phyloP scores from a whole-genome alignment of 2,888 invertebrate genomes.

The Tryphoninae sp. region DNA sequence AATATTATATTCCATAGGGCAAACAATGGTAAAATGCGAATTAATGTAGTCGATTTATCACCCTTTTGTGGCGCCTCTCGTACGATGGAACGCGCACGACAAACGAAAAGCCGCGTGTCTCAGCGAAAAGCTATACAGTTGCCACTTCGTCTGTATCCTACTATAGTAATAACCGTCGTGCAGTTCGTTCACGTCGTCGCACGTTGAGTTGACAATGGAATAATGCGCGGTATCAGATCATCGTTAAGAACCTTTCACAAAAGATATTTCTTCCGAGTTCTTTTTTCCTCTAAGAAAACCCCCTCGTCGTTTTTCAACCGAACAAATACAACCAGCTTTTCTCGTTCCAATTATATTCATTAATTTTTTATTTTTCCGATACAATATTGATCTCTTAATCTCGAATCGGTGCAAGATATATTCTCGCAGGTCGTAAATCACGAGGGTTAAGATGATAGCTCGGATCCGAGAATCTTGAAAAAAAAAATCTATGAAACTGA shows the following conservation, averaged over 20 bases:
- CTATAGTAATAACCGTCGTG: constrained; percentile 24
- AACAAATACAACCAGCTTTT: neutral
- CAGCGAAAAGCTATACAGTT: constrained; percentile 48
- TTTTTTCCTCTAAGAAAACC: neutral
- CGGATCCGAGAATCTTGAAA: neutral
- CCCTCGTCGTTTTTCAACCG: neutral
- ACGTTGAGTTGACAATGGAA: constrained; percentile 51
- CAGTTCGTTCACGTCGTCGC: constrained; percentile 40
- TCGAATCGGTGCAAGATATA: constrained; percentile 35
- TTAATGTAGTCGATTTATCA: constrained; percentile 81
- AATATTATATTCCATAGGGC: constrained; percentile 81
- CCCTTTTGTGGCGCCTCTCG: constrained; percentile 79
- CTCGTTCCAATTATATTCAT: neutral
- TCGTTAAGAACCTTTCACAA: neutral
- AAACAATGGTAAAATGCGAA: constrained; percentile 81
- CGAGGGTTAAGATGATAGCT: neutral
- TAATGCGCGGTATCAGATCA: neutral
- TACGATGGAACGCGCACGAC: constrained; percentile 73
- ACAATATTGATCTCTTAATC: constrained; percentile 55
- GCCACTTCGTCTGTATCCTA: constrained; percentile 49
- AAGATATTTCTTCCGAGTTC: neutral
- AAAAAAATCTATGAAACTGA: constrained; percentile 52
- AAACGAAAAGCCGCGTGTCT: constrained; percentile 63
- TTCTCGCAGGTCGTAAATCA: neutral
- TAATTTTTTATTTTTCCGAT: neutral